Evolutionary conservation across 2,113 vertebrate species (phyloP), one percentile per base, ranked within the genome.

Genomic region (Oophaga pumilio): DNA sequence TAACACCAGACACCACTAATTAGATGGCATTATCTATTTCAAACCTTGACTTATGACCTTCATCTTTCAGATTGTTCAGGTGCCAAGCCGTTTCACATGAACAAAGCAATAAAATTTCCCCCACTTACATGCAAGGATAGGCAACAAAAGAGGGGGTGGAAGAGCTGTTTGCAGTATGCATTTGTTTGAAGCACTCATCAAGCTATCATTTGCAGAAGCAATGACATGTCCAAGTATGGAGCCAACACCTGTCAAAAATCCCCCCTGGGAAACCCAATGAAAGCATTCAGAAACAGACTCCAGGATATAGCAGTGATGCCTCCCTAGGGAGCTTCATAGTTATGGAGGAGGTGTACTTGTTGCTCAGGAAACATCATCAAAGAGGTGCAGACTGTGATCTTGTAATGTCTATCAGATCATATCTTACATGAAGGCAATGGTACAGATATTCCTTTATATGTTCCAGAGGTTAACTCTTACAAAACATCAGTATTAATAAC

Each of bases 51-150:
- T 83, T 24, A 26, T 88, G 86, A 88, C 86, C 86, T 88, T 88
- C 77, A 81, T 64, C 57, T 83, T 64, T 66, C 66, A 50, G 83
- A 83, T 76, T 83, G 80, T 76, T 76, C 57, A 60, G 33, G 71
- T 88, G 86, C 86, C 86, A 88, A 77, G 56, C 77, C 57, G 57
- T 82, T 88, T 88, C 80, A 76, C 59, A 83, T 83, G 80, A 82
- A 88, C 86, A 88, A 88, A 88, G 86, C 86, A 83, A 88, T 83
- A 88, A 88, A 83, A 88, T 83, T 64, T 66, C 43, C 71, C 86
- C 79, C 80, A 83, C 71, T 88, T 74, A 50, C 86, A 52, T 88
- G 71, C 52, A 56, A 82, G n/a, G 68, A 62, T 78, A 60, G 49
- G 86, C 86, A 83, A 83, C 86, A 88, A 83, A 88, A 83, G 80